These are phyloP conservation scores for Drosophila asahinai DNA, from an alignment of 1,140 invertebrate genomes.

Conservation along the genomic window DNA sequence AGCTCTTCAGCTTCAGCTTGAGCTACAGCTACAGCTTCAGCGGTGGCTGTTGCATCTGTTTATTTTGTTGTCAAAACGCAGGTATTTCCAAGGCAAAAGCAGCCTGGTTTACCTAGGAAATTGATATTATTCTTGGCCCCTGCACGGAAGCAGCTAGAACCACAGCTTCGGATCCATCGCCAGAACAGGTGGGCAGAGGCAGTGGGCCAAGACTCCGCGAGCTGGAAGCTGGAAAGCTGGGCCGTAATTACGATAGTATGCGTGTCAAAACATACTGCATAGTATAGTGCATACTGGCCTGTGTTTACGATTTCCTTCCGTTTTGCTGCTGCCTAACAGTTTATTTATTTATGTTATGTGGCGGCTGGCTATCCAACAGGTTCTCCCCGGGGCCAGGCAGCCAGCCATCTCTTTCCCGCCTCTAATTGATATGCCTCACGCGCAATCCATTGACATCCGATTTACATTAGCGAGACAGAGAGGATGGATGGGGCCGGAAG, in stretches of 20 bases:
- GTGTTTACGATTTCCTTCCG: conserved; percentile 83
- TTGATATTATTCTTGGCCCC: conserved; percentile 79
- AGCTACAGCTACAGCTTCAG: conserved; percentile 1
- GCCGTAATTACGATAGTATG: conserved; percentile 79
- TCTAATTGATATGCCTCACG: conserved; percentile 83
- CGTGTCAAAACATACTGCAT: conserved; percentile 70
- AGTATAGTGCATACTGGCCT: conserved; percentile 53
- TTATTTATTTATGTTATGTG: conserved; percentile 79
- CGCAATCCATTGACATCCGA: conserved; percentile 84
- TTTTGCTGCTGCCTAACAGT: conserved; percentile 75
- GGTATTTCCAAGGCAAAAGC: conserved; percentile 54
- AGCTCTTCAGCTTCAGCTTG: conserved; percentile 51
- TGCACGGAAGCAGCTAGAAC: conserved; percentile 69
- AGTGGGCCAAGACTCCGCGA: conserved; percentile 6
- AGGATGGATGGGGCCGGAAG: conserved; percentile 50
- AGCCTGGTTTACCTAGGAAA: conserved; percentile 72
- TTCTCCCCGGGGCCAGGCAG: conserved; percentile 46
- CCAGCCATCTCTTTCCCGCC: conserved; percentile 14
- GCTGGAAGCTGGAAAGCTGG: conserved; percentile 42
- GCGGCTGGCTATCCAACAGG: conserved; percentile 69
- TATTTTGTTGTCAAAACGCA: conserved; percentile 83
- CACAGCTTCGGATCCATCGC: not conserved
- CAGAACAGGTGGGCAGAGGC: conserved; percentile 64
- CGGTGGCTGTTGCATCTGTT: conserved; percentile 57
- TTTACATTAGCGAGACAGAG: conserved; percentile 76